Conservation (phyloP, 2,113 vertebrate genomes). For the Phylloscopus whistleri region DNA sequence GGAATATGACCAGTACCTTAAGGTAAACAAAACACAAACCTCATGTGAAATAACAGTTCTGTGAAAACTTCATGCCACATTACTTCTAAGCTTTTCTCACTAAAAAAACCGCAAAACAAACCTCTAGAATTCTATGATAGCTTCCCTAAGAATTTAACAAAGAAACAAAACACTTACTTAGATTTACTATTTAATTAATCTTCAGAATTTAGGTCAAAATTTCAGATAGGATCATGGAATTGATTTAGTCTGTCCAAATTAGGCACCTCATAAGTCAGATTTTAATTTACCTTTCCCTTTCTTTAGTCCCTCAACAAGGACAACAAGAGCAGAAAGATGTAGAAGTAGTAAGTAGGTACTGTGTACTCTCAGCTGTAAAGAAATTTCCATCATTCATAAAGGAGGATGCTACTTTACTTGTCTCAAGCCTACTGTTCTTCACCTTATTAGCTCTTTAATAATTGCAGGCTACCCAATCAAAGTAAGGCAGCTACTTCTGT, state of each 20-base stretch:
- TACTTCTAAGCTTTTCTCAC: background rate
- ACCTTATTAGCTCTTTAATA: background rate
- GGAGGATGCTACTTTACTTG: background rate
- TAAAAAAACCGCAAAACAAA: background rate
- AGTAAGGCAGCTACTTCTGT: background rate
- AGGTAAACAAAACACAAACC: background rate
- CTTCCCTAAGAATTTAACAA: background rate
- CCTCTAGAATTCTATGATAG: background rate
- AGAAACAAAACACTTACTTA: background rate
- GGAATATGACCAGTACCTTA: background rate
- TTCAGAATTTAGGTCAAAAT: background rate
- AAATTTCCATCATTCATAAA: background rate
- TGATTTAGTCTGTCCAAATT: background rate
- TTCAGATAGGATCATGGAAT: background rate
- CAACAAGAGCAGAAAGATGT: background rate
- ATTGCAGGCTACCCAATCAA: background rate
- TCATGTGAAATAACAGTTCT: background rate
- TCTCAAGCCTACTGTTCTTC: background rate
- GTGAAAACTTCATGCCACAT: background rate
- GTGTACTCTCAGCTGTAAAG: background rate
- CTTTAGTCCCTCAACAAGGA: background rate
- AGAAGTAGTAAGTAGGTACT: background rate
- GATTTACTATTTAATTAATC: background rate
- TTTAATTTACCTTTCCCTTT: background rate
- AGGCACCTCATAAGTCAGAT: background rate